A percentile compares a stretch with the other conserved stretches of the same genome.
Conservation (phyloP, 1,140 invertebrate species). For the Drosophila erecta region DNA sequence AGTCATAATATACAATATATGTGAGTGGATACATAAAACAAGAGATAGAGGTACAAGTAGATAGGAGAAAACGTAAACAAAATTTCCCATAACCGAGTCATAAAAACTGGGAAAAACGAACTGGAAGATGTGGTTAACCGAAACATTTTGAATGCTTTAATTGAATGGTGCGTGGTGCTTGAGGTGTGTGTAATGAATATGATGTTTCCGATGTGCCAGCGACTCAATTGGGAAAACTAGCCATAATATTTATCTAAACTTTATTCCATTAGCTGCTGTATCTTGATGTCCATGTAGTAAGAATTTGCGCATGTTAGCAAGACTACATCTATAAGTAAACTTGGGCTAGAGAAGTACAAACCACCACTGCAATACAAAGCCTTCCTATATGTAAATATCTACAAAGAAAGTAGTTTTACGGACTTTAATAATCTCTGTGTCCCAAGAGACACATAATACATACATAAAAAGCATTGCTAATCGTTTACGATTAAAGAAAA, state of each 20-base stretch:
- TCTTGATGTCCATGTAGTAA: neutral
- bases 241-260: constrained; percentile 1
- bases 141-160: constrained; percentile 26
- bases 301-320: too few species aligned
- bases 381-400: neutral
- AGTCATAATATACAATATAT: constrained; percentile 62
- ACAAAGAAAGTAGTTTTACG: neutral
- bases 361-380: too few species aligned
- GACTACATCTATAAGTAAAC: neutral
- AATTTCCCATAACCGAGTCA: constrained; percentile 71
- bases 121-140: constrained; percentile 25
- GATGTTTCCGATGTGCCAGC: constrained; percentile 33
- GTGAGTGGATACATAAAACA: constrained; percentile 22
- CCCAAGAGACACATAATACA: too few species aligned
- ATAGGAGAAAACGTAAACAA: constrained; percentile 39
- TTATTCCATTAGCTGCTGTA: neutral
- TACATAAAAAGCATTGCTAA: neutral
- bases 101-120: constrained; percentile 37
- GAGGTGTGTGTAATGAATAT: constrained; percentile 37
- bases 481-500: neutral
- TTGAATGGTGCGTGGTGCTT: constrained; percentile 35
- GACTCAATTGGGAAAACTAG: constrained; percentile 24
- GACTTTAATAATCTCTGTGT: too few species aligned
- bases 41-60: constrained; percentile 33
- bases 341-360: neutral